phyloP scores from a whole-genome alignment of 1,140 invertebrate species.

The Paracyclopina nana region DNA sequence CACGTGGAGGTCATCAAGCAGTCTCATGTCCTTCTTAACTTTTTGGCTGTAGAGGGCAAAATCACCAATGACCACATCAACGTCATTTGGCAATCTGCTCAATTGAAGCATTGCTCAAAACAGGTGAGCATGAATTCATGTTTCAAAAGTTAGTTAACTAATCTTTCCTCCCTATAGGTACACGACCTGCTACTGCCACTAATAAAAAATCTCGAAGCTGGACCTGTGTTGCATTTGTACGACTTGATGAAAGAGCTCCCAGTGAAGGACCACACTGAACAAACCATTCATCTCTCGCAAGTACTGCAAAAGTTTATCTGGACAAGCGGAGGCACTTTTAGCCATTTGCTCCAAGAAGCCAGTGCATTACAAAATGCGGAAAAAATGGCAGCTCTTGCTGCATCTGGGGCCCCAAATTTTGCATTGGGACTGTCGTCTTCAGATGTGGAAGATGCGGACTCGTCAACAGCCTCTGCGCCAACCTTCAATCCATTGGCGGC shows the following conservation, averaged over 20 bases:
- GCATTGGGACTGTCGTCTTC: too few species aligned
- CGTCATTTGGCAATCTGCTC: conserved; percentile 76
- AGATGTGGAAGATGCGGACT: too few species aligned
- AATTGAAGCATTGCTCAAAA: conserved; percentile 78
- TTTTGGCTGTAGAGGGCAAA: conserved; percentile 69
- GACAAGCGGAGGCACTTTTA: conserved; percentile 42
- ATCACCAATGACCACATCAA: conserved; percentile 78
- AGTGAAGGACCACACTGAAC: conserved; percentile 74
- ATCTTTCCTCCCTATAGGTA: conserved; percentile 34
- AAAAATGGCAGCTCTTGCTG: too few species aligned
- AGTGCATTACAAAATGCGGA: background rate
- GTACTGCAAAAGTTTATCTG: conserved; percentile 29
- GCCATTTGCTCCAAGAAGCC: conserved; percentile 18
- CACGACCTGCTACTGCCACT: conserved; percentile 70
- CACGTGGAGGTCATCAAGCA: conserved; percentile 90
- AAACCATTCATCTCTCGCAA: conserved; percentile 25
- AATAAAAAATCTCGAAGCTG: conserved; percentile 68
- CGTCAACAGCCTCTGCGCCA: too few species aligned
- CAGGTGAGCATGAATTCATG: too few species aligned
- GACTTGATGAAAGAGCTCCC: conserved; percentile 59
- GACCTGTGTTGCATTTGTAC: conserved; percentile 67
- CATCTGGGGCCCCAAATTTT: too few species aligned
- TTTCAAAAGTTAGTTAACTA: too few species aligned
- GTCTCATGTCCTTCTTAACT: conserved; percentile 75
- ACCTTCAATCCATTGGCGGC: too few species aligned